These are phyloP conservation scores for Melanerpes formicivorus DNA, from an alignment of 2,113 vertebrate genomes.

Conservation along the genomic window DNA sequence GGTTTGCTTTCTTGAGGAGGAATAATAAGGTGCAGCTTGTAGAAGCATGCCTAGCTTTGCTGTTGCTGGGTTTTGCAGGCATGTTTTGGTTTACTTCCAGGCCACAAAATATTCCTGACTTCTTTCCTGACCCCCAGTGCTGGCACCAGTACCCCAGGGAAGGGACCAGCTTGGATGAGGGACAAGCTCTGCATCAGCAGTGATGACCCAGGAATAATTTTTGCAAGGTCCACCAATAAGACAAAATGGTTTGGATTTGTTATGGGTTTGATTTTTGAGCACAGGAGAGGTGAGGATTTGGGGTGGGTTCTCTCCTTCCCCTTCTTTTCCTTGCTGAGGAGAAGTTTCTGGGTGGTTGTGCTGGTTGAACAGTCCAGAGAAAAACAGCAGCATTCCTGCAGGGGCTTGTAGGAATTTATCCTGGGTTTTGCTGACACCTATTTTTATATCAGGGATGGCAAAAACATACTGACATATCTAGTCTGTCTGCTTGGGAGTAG, in stretches of 20 bases:
- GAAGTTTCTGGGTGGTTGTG: not conserved
- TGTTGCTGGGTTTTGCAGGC: not conserved
- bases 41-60: not conserved
- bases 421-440: not conserved
- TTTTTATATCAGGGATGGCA: slow-evolving; percentile 42
- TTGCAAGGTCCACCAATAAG: not conserved
- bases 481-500: slow-evolving; percentile 4
- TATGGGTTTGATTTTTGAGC: not conserved
- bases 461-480: slow-evolving; percentile 11
- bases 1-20: slow-evolving; percentile 16
- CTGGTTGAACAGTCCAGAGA: not conserved
- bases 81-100: not conserved
- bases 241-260: accelerated
- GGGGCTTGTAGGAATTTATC: slow-evolving; percentile 37
- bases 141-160: not conserved
- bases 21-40: not conserved
- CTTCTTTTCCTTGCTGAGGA: not conserved
- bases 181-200: not conserved
- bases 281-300: not conserved
- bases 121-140: not conserved
- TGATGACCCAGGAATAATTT: not conserved
- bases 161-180: not conserved
- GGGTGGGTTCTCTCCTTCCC: not conserved
- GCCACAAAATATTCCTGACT: not conserved
- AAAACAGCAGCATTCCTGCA: slow-evolving; percentile 27